Evolutionary conservation across 2,888 invertebrate species (phyloP), one percentile per base, ranked within the genome.

Genomic region (Biston stratarius): DNA sequence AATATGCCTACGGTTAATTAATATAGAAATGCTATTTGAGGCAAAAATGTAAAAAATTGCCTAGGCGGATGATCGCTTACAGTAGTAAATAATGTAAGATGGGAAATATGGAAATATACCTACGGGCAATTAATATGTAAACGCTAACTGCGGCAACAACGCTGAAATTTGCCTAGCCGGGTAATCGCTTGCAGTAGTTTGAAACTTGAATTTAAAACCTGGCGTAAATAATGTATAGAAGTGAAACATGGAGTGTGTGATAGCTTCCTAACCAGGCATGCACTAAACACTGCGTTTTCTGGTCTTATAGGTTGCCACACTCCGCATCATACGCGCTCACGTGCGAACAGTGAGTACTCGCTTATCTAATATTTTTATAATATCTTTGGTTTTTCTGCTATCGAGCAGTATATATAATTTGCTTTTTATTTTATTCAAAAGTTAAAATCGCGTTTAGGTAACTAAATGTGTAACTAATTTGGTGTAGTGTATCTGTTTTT

Each of bases 261-360:
- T 83, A 79, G 92, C 92, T 92, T 92, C 83, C 89, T 93, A 92
- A 92, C 91, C 83, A 82, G 90, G 93, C 93, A 94, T 94, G 92
- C 91, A 86, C 90, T 92, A 93, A 92, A 92, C 88, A 89, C 89
- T 85, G 90, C 89, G 85, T 92, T 92, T 92, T 86, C 91, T 84
- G 73, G 85, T 89, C 89, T 89, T 79, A 76, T 94, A 95, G 95
- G 94, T 95, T 94, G 90, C 93, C 94, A 83, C 93, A 95, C 90
- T 94, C 95, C 75, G 94, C 95, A 80, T 94, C 94, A 85, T 95
- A 95, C 92, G 95, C 95, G 88, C 94, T 95, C 86, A 94, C 94
- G 87, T 95, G 95, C 89, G 94, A 95, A 94, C 95, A 95, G 95
- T 95, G 94, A 95, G 95, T 95, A 94, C 80, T 83, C 71, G 92